Evolutionary conservation across 2,797 vertebrate genomes (phyloP), one percentile per base, ranked within the genome.

Genomic region (Brotogeris chrysoptera): DNA sequence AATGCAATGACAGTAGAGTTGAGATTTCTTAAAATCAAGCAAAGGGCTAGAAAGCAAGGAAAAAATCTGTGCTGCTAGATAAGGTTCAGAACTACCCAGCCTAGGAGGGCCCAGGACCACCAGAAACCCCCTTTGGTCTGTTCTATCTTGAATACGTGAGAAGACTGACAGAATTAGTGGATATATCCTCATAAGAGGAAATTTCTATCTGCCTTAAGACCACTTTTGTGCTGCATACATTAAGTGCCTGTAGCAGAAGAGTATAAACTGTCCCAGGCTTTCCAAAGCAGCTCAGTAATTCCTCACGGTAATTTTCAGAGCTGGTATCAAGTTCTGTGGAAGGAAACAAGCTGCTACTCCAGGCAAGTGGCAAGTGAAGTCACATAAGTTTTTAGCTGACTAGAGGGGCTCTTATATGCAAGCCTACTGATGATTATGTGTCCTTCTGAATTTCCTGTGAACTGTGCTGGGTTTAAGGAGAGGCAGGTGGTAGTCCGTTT

Each of bases 51-150:
- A 73, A 88, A 87, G 47, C 44, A 74, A 17, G 10, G 34, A 2
- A 65, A 90, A 86, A 38, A 3, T 77, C 32, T 68, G 39, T 34
- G 49, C 25, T 61, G 78, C 60, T 77, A 34, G 28, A 10, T 52
- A 80, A 84, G 80, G n/a, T 27, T 41, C 32, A 63, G 73, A 66
- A 25, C 5, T 3, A 8, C 28, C 49, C 18, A 41, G 11, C n/a
- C 23, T 30, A 5, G 12, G 44, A 66, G 20, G 5, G 6, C 6
- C 0, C 16, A 50, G 64, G 32, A 38, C 44, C 11, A 1, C 0
- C 64, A 50, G 59, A 53, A 60, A 39, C 2, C 6, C 13, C 17
- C 5, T 53, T 44, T 39, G 34, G 13, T 28, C 25, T 70, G 25
- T 9, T 68, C 73, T 34, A 0, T 11, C 73, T 43, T 73, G 74